Base-by-base conservation (phyloP, 2,888 invertebrate species). In the Paralinhomoeus sp. region DNA sequence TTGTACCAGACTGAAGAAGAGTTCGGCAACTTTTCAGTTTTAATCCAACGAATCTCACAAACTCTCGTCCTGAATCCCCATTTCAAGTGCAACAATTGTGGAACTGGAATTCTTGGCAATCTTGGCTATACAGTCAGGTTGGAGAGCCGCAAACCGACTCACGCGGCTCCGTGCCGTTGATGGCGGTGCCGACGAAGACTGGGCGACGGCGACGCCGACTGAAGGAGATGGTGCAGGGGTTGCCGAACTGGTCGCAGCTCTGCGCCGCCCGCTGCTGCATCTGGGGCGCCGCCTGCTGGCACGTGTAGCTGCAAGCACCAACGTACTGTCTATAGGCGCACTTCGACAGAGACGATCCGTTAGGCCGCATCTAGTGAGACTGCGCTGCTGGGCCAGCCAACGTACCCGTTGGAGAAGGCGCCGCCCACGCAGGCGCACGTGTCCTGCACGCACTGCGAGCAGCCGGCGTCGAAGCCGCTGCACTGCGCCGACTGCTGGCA, bases 211-310 rank as follows among this genome's bases (percentile, higher is more conserved):
- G 21, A 9, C 18, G 12, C 5, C 20, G 13, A 13, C 24, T 40
- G 31, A 27, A 40, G 18, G 3, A 15, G 20, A 24, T 7, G 23
- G 15, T 17, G 40, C 40, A 27, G 24, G 21, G 17, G 13, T 37
- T 27, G 22, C 54, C 58, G 48, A 52, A 58, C 42, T 58, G 58
- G 45, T 57, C 56, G 40, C 58, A 58, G 33, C 56, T 56, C 27
- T 46, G 50, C 37, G 55, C 45, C 3, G 58, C 58, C 40, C 48
- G 35, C 9, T 49, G 45, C n/a, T 56, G 41, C 3, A 54, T 47
- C 0, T 48, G 48, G 1, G 55, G 50, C 0, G 49, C 43, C 47
- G 50, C 49, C 46, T 50, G 51, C 36, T 48, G 48, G 47, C 57
- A 57, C 9, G 51, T 47, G 9, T 51, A 49, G 2, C 50, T 47